A percentile compares a stretch with the other conserved stretches of the same genome.
Conservation (phyloP, 2,113 vertebrate species). For the Nothocercus julius region DNA sequence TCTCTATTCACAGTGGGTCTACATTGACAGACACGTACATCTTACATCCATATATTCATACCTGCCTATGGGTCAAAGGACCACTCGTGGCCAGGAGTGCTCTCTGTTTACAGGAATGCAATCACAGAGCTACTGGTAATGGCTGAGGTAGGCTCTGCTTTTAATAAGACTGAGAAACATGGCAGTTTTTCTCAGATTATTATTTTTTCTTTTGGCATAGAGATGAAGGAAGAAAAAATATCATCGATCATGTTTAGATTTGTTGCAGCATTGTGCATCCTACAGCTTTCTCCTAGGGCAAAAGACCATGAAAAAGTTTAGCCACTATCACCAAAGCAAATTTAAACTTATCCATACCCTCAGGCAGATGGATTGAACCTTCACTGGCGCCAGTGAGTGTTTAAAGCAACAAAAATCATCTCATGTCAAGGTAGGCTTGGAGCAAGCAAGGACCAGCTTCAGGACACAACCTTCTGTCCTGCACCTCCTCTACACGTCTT, state of each 20-base stretch:
- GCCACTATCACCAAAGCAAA: background rate
- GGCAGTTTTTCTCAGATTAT: background rate
- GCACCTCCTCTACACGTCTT: background rate
- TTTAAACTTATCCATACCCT: background rate
- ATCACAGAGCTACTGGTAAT: background rate
- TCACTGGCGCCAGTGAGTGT: background rate
- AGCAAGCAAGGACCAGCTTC: background rate
- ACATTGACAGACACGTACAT: accelerated
- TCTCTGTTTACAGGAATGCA: background rate
- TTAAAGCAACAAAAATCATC: background rate
- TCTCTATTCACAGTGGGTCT: background rate
- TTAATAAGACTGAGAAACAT: background rate
- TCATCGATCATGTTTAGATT: too few species aligned
- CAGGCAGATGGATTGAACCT: background rate
- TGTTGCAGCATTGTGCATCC: background rate
- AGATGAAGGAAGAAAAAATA: too few species aligned
- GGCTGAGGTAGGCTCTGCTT: background rate
- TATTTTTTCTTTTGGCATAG: background rate
- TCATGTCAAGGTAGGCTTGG: background rate
- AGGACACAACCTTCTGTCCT: accelerated
- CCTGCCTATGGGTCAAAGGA: background rate
- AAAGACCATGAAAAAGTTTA: background rate
- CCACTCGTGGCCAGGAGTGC: background rate
- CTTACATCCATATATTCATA: accelerated
- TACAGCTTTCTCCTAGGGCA: background rate